A percentile compares a stretch with the other conserved stretches of the same genome.
These are phyloP conservation scores for Eucriotettix oculatus DNA, from an alignment of 2,888 invertebrate genomes.

Conservation along the genomic window DNA sequence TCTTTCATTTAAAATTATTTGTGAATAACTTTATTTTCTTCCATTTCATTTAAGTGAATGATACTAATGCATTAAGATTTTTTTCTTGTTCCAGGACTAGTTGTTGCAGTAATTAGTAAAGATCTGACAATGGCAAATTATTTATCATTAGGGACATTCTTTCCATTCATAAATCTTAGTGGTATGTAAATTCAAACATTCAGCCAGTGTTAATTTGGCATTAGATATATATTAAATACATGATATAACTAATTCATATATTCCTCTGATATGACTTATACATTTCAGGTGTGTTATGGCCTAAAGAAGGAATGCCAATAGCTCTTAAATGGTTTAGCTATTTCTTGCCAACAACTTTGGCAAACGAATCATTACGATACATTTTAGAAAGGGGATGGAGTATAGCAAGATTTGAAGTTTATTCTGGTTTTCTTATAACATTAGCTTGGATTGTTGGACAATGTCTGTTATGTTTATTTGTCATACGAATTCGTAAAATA, in stretches of 20 bases:
- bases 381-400: constrained; percentile 60
- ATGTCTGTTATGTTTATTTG: constrained; percentile 1
- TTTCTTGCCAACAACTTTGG: constrained; percentile 61
- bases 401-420: constrained; percentile 48
- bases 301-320: constrained; percentile 46
- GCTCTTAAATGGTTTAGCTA: constrained; percentile 41
- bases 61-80: too few species aligned
- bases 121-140: constrained; percentile 71
- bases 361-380: constrained; percentile 57
- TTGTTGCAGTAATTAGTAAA: constrained; percentile 62
- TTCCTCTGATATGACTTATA: not conserved
- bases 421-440: constrained; percentile 52
- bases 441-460: constrained; percentile 39
- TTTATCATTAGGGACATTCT: constrained; percentile 73
- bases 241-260: too few species aligned
- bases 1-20: too few species aligned
- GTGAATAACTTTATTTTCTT: too few species aligned
- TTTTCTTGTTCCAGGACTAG: constrained; percentile 38
- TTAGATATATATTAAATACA: too few species aligned
- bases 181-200: constrained; percentile 37
- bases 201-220: too few species aligned
- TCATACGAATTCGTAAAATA: constrained; percentile 2
- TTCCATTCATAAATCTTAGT: constrained; percentile 72
- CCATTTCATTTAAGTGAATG: too few species aligned
- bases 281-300: constrained; percentile 46